Evolutionary conservation across 1,140 invertebrate genomes (phyloP), one percentile per base, ranked within the genome.

Genomic region (Aethina tumida): DNA sequence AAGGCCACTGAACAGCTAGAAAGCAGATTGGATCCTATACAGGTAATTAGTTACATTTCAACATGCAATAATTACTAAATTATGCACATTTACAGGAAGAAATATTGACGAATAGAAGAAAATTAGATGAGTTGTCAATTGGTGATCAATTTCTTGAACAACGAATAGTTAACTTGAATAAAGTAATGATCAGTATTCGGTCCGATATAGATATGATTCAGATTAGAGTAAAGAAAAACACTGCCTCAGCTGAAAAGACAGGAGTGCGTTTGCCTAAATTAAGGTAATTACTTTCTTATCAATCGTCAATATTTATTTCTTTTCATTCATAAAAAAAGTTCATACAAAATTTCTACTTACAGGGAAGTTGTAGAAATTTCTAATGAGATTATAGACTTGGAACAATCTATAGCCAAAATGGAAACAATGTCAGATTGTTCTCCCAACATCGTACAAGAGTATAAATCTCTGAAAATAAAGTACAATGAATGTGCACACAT

Each of bases 21-120:
- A 14, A 60, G 62, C 41, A 52, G 64, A 38, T 40, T 59, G 1
- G 51, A 49, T 1, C 24, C 53, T 9, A 47, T 71, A 1, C 31
- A 59, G 2, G 41, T 41, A 39, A 27, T 18, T 27, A 21, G 19
- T 29, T 13, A n/a, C 17, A 29, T 28, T 29, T 33, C 18, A 31
- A 7, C 27, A 25, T 19, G 21, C 4, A 25, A 19, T 16, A 12
- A 21, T 15, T 20, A 10, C 29, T 28, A 5, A 6, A 14, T 13
- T 22, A 39, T 31, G n/a, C n/a, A n/a, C 13, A 30, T 35, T 45
- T 39, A 42, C 14, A 69, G 62, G 56, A 63, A 16, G 43, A 61
- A 48, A 62, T 69, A 38, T 47, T 35, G 25, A 44, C 60, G 12
- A 18, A 58, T 0, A 39, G 49, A 24, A 50, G 52, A 3, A 42